Conservation (phyloP, 2,113 vertebrate species). For the Alexandromys fortis region DNA sequence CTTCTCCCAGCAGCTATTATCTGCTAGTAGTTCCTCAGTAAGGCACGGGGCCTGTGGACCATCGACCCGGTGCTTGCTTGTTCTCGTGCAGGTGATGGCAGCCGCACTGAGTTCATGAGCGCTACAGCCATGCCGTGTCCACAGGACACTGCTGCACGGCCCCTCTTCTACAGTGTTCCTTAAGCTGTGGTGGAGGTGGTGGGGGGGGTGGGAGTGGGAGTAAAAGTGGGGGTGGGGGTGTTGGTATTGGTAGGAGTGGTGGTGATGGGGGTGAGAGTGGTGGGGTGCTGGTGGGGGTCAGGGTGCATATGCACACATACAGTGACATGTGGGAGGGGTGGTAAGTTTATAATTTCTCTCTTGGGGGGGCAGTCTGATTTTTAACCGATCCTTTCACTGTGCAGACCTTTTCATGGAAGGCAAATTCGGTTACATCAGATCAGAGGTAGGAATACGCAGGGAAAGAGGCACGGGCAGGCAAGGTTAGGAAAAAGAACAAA, state of each 20-base stretch:
- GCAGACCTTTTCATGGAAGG: background rate
- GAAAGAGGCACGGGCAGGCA: background rate
- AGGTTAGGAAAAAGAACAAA: background rate
- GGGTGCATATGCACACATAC: rapidly evolving
- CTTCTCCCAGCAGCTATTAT: no score
- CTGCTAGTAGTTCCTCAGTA: background rate
- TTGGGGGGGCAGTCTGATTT: conserved; percentile 26
- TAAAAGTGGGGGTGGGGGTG: no score
- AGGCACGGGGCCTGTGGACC: background rate
- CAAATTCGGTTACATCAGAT: background rate
- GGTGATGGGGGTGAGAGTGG: no score
- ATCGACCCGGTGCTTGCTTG: no score
- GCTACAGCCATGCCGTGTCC: background rate
- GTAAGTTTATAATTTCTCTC: background rate
- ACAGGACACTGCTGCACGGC: background rate
- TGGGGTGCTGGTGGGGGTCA: no score
- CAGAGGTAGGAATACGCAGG: background rate
- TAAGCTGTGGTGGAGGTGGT: no score
- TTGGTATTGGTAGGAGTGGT: no score
- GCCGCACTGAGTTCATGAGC: background rate
- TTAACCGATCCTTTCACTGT: conserved; percentile 7
- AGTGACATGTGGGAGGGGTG: rapidly evolving
- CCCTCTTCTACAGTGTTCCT: background rate
- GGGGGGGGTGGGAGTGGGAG: no score
- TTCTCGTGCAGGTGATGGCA: background rate